Conservation (phyloP, 1,140 invertebrate genomes). For the Drosophila cardini region DNA sequence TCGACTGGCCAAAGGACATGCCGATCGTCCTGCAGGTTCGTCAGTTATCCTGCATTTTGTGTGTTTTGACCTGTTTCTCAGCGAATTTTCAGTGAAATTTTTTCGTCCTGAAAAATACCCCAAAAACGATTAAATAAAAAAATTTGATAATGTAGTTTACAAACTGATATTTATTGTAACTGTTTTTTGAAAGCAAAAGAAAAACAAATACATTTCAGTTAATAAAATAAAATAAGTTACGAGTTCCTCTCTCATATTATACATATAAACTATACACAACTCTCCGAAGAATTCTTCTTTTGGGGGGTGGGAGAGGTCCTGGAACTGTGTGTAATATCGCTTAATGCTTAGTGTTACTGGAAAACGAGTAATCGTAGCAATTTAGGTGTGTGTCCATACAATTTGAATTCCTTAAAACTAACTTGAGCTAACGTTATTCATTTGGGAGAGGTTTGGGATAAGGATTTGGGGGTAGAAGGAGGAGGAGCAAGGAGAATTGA, state of each 20-base stretch:
- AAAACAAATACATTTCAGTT: constrained; percentile 43
- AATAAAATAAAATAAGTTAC: constrained; percentile 61
- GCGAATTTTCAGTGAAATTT: too few relatives aligned
- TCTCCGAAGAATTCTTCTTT: neutral
- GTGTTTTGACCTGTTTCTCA: too few relatives aligned
- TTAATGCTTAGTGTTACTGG: constrained; percentile 38
- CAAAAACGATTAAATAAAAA: too few relatives aligned
- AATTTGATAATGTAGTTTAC: constrained; percentile 25
- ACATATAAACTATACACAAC: constrained; percentile 70
- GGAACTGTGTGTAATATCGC: constrained; percentile 17
- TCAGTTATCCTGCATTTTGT: too few relatives aligned
- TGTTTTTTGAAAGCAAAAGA: constrained; percentile 37
- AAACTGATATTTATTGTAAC: constrained; percentile 58
- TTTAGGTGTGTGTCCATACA: constrained; percentile 31
- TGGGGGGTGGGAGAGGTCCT: neutral
- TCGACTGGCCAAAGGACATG: too few relatives aligned
- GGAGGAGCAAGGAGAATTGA: neutral
- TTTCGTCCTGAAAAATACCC: too few relatives aligned
- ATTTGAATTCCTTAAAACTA: constrained; percentile 40
- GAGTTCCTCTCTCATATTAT: constrained; percentile 51
- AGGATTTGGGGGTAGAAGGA: neutral
- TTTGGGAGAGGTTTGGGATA: neutral
- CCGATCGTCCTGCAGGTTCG: too few relatives aligned
- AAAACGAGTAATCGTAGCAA: constrained; percentile 53
- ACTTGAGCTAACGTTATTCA: constrained; percentile 50